A percentile compares a stretch with the other conserved stretches of the same genome.
These are phyloP conservation scores for Atta colombica DNA, from an alignment of 1,140 invertebrate genomes.

Conservation along the genomic window DNA sequence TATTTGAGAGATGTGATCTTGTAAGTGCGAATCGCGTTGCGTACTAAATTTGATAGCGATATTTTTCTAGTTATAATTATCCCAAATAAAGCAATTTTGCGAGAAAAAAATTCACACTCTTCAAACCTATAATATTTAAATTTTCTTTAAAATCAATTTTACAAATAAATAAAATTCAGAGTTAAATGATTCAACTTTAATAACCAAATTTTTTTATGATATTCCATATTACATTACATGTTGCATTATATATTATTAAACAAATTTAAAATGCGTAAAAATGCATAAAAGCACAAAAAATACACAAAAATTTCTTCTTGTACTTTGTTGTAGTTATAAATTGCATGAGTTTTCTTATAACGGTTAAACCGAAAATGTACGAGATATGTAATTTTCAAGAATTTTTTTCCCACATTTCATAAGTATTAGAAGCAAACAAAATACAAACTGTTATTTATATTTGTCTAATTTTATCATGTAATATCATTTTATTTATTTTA, in stretches of 20 bases:
- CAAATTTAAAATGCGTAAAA: not conserved
- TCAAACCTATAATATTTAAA: not conserved
- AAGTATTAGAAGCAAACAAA: not conserved
- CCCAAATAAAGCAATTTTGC: not conserved
- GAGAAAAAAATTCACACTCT: not conserved
- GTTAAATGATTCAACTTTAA: not conserved
- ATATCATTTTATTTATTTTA: constrained; percentile 40
- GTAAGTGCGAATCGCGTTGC: constrained; percentile 9
- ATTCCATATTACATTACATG: not conserved
- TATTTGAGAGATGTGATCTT: constrained; percentile 66
- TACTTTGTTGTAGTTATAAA: not conserved
- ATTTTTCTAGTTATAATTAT: not conserved
- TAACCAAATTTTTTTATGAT: not conserved
- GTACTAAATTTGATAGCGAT: constrained; percentile 56
- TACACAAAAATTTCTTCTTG: not conserved
- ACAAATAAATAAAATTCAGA: not conserved
- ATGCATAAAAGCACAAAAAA: not conserved
- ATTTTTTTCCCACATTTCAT: not conserved
- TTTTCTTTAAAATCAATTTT: not conserved
- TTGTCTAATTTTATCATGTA: constrained; percentile 2
- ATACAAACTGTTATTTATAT: not conserved
- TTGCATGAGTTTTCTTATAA: not conserved
- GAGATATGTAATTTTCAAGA: not conserved
- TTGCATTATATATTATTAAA: no score
- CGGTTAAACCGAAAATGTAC: not conserved